Evolutionary conservation across 2,797 vertebrate genomes (phyloP).

Genomic region (Halcyon leucocephala): DNA sequence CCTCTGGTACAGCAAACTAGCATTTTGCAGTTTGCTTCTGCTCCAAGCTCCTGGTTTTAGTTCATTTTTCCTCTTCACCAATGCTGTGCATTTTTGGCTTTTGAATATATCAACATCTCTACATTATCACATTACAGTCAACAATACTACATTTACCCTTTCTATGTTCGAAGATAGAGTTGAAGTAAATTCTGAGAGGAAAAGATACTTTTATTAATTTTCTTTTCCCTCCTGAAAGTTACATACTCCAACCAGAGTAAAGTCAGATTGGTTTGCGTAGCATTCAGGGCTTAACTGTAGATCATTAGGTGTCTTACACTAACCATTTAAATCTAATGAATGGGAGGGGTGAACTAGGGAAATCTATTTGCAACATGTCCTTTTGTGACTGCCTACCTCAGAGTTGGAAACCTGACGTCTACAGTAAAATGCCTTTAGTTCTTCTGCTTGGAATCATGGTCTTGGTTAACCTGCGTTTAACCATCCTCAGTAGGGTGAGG

Average conservation of each 20-base stretch:
- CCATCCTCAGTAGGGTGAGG: not conserved
- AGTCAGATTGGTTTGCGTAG: not conserved
- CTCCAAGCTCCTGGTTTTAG: not conserved
- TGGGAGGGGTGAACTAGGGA: not conserved
- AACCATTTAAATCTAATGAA: not conserved
- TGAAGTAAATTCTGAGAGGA: not conserved
- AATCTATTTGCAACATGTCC: not conserved
- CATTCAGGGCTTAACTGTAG: not conserved
- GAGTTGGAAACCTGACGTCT: not conserved
- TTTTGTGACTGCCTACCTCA: not conserved
- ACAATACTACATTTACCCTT: not conserved
- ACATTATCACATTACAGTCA: not conserved
- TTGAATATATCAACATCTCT: not conserved
- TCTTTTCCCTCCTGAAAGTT: not conserved
- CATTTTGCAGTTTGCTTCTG: not conserved
- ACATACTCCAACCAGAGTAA: accelerated
- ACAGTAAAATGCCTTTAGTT: not conserved
- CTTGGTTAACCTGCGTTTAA: not conserved
- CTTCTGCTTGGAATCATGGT: not conserved
- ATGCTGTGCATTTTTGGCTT: not conserved
- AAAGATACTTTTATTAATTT: not conserved
- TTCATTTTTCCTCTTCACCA: not conserved
- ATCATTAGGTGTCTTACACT: not conserved
- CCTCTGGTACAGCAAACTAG: not conserved
- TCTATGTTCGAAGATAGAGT: not conserved